These are phyloP conservation scores for Crossocerus cetratus DNA, from an alignment of 2,888 invertebrate genomes.

Conservation along the genomic window DNA sequence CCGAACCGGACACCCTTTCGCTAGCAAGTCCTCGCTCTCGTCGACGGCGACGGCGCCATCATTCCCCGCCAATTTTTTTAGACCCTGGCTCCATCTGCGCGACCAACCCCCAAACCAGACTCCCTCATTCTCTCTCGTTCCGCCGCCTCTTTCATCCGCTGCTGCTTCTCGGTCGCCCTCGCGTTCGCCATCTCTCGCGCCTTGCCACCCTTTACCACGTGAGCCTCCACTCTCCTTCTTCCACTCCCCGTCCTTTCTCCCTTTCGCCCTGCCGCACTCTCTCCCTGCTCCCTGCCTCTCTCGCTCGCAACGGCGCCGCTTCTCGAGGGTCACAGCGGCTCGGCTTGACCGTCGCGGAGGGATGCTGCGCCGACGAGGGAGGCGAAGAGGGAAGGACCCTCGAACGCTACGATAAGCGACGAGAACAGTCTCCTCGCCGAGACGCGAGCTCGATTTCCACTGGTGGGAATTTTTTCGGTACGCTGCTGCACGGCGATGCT, in stretches of 20 bases:
- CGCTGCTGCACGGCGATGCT: constrained; percentile 10
- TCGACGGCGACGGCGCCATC: constrained; percentile 63
- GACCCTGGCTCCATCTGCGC: constrained; percentile 58
- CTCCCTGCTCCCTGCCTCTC: not conserved
- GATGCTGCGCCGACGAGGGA: constrained; percentile 34
- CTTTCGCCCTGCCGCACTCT: constrained; percentile 3
- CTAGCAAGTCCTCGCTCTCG: constrained; percentile 35
- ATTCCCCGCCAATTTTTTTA: constrained; percentile 65
- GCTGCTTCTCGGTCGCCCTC: not conserved
- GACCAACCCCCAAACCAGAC: constrained; percentile 39
- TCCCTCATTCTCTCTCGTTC: constrained; percentile 35
- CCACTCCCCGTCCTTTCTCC: not conserved
- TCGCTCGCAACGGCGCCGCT: not conserved
- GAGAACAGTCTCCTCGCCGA: constrained; percentile 51
- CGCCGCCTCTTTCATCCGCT: not conserved
- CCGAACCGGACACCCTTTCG: not conserved
- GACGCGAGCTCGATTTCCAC: constrained; percentile 65
- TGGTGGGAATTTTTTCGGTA: constrained; percentile 57
- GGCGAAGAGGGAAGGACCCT: constrained; percentile 46
- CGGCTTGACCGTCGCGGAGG: constrained; percentile 20
- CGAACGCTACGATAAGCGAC: constrained; percentile 54
- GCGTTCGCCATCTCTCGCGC: constrained; percentile 9
- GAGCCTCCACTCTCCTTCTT: not conserved
- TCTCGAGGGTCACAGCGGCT: not conserved
- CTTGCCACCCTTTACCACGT: constrained; percentile 23